phyloP scores from a whole-genome alignment of 1,140 invertebrate genomes.

The Camponotus floridanus region DNA sequence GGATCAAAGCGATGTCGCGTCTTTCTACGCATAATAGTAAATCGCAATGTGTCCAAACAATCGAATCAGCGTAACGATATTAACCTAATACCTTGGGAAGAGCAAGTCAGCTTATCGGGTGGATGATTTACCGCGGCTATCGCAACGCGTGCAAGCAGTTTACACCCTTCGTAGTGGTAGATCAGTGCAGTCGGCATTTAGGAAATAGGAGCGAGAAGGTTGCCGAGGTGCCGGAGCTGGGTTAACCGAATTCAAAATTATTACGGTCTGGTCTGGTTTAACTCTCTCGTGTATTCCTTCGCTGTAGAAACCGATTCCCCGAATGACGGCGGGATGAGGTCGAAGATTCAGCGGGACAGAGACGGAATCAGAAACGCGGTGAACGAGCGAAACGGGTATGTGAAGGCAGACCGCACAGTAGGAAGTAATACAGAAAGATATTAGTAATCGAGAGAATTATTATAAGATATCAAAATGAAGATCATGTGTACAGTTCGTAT shows the following conservation, averaged over 20 bases:
- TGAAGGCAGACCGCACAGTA: slow-evolving; percentile 11
- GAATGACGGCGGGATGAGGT: slow-evolving; percentile 26
- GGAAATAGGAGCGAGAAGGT: slow-evolving; percentile 67
- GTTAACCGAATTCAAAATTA: slow-evolving; percentile 77
- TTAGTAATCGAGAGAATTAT: slow-evolving; percentile 38
- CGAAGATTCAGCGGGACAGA: slow-evolving; percentile 27
- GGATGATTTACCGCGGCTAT: slow-evolving; percentile 72
- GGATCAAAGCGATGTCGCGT: background rate
- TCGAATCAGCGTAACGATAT: slow-evolving; percentile 59
- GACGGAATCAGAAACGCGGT: slow-evolving; percentile 27
- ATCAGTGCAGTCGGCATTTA: slow-evolving; percentile 28
- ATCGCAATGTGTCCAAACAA: slow-evolving; percentile 41
- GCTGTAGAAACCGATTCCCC: slow-evolving; percentile 5
- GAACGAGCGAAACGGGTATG: background rate
- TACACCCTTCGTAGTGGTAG: slow-evolving; percentile 28
- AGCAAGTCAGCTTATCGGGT: slow-evolving; percentile 65
- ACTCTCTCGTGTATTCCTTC: slow-evolving; percentile 54
- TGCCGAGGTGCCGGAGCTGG: slow-evolving; percentile 61
- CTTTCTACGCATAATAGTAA: background rate
- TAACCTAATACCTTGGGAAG: slow-evolving; percentile 47
- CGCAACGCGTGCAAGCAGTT: slow-evolving; percentile 64
- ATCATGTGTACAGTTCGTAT: background rate
- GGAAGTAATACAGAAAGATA: slow-evolving; percentile 36
- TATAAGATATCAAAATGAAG: slow-evolving; percentile 19
- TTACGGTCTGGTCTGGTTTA: slow-evolving; percentile 63